These are phyloP conservation scores for Melieria omissa DNA, from an alignment of 2,888 invertebrate genomes.

Conservation along the genomic window DNA sequence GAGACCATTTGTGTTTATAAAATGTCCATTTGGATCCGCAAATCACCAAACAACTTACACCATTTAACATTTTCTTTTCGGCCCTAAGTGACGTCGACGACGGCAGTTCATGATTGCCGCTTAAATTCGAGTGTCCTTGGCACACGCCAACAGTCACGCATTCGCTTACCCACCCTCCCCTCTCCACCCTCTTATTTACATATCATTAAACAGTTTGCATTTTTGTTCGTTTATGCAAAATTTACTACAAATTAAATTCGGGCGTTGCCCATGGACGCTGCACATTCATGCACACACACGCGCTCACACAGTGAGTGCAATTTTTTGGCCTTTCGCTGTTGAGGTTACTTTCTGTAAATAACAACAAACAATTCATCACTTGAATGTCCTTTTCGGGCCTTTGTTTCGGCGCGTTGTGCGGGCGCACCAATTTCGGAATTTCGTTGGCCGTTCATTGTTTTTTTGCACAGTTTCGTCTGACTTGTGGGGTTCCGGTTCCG, in stretches of 20 bases:
- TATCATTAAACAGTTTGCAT: conserved; percentile 59
- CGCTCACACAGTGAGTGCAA: conserved; percentile 10
- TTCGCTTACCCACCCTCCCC: neutral
- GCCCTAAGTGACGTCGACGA: no score
- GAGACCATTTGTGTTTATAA: no score
- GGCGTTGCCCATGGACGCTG: neutral
- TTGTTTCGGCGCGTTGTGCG: conserved; percentile 35
- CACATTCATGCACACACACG: no score
- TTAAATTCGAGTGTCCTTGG: no score
- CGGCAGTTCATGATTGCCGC: neutral
- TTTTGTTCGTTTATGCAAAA: conserved; percentile 24
- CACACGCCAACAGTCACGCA: no score
- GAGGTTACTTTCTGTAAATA: conserved; percentile 46
- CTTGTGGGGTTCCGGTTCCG: neutral
- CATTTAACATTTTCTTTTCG: conserved; percentile 9
- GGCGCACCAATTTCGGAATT: conserved; percentile 13
- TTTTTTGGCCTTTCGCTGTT: conserved; percentile 25
- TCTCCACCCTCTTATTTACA: conserved; percentile 56
- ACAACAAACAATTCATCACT: conserved; percentile 57
- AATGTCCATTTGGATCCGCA: neutral
- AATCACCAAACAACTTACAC: conserved; percentile 5
- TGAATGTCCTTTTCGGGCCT: conserved; percentile 48
- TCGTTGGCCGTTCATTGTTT: conserved; percentile 27
- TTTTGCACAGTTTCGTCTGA: conserved; percentile 18
- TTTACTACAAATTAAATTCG: conserved; percentile 28